phyloP scores from a whole-genome alignment of 1,140 invertebrate species.

The Dreissena rostriformis region DNA sequence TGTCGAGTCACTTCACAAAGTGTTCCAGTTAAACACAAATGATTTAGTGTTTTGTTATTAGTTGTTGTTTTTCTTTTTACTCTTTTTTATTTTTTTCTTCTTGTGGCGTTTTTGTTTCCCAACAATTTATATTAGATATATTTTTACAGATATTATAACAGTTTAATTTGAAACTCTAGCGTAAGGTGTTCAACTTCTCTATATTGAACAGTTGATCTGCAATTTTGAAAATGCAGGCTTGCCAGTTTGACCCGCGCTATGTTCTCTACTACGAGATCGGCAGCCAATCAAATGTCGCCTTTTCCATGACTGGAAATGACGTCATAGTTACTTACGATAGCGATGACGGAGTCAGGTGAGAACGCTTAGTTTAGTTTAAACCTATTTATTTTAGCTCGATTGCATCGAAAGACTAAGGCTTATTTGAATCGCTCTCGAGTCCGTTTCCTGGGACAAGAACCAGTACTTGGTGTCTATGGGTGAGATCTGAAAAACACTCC shows the following conservation, averaged over 20 bases:
- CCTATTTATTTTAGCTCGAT: background rate
- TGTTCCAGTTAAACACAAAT: no score
- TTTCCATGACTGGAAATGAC: constrained; percentile 24
- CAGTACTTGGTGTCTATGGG: background rate
- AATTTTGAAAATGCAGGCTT: constrained; percentile 9
- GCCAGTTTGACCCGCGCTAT: constrained; percentile 24
- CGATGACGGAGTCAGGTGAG: constrained; percentile 26
- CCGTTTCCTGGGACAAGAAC: background rate
- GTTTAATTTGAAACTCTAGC: background rate
- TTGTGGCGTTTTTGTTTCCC: background rate
- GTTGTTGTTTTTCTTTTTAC: background rate
- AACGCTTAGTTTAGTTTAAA: background rate
- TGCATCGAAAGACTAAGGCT: background rate
- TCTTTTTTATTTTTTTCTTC: background rate
- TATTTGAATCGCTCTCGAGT: background rate
- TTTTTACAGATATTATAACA: background rate
- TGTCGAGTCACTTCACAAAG: no score
- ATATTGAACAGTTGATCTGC: background rate
- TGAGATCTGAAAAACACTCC: background rate
- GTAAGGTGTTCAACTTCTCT: background rate
- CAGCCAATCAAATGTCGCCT: constrained; percentile 5
- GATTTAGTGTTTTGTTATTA: no score
- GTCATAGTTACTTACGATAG: constrained; percentile 20
- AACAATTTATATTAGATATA: background rate
- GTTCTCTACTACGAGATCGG: constrained; percentile 18